Base-by-base conservation (phyloP, 1,140 invertebrate genomes). In the Grapholita molesta region DNA sequence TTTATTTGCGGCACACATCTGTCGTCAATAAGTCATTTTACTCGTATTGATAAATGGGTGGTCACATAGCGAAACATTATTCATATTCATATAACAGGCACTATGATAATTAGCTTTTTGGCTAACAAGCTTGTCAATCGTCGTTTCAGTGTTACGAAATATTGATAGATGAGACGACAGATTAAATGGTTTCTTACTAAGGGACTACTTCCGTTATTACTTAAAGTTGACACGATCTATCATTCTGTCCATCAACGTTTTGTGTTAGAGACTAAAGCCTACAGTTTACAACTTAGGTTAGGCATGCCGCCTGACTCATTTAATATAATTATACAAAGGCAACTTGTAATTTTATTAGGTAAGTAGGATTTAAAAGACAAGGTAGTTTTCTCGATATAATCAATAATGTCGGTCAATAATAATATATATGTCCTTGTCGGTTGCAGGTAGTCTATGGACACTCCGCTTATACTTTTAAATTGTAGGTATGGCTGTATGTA, bases 21-120 rank as follows among this genome's bases (percentile, higher is more conserved):
- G 55, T 61, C 55, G 55, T 32, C 25, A 61, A 61, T 61, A 61
- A 61, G 55, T 61, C 55, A 61, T 61, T 61, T n/a, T 61, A 32
- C 55, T 32, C n/a, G 12, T 28, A 15, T 61, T 61, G 55, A 61
- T 32, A 61, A 61, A 61, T 61, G 55, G 28, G 25, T 61, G 28
- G 28, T n/a, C 24, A 61, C n/a, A 61, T 48, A 48, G 42, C 42
- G 42, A 48, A 15, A 48, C 42, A 48, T 48, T 48, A 48, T 48
- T 48, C 42, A 48, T 48, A 48, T 21, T 48, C 42, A 48, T 48
- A 48, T 21, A 21, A 48, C 42, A 5, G 6, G 42, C 7, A 48
- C 42, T 48, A 21, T 21, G 42, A 0, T 48, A 48, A 48, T 48
- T 48, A 48, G 42, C 42, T 48, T 21, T 48, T 48, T 48, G 42